These are phyloP conservation scores for Synergus japonicus DNA, from an alignment of 2,888 invertebrate species.

Conservation along the genomic window DNA sequence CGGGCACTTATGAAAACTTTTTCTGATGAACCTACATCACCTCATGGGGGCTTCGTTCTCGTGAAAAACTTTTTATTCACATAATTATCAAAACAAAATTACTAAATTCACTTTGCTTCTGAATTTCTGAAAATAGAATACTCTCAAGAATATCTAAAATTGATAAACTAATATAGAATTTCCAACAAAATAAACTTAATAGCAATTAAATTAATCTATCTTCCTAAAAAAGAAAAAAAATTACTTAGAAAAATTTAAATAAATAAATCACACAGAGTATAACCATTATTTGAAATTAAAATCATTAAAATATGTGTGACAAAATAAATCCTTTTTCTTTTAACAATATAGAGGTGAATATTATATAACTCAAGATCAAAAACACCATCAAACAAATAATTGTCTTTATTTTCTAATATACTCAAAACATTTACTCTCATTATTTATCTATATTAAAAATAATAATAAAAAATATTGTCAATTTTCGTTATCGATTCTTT, in stretches of 20 bases:
- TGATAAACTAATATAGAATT: not conserved
- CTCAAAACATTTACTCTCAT: not conserved
- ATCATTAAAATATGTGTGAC: no score
- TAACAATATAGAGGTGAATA: no score
- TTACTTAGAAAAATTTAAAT: no score
- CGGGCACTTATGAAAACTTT: conserved; percentile 58
- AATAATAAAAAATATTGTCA: not conserved
- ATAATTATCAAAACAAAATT: not conserved
- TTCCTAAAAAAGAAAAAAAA: no score
- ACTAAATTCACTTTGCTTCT: not conserved
- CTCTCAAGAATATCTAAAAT: not conserved
- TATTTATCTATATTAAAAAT: not conserved
- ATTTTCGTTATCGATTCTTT: no score
- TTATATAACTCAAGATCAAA: no score
- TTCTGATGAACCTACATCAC: not conserved
- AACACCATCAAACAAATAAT: not conserved
- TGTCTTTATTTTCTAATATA: not conserved
- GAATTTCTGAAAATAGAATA: not conserved
- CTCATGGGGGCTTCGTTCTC: not conserved
- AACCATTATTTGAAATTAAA: no score
- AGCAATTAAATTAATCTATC: no score
- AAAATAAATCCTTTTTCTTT: no score
- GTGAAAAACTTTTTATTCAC: not conserved
- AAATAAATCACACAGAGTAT: no score
- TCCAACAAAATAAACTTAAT: not conserved